Conservation (phyloP, 2,888 invertebrate genomes). For the Scaptomyza flava region DNA sequence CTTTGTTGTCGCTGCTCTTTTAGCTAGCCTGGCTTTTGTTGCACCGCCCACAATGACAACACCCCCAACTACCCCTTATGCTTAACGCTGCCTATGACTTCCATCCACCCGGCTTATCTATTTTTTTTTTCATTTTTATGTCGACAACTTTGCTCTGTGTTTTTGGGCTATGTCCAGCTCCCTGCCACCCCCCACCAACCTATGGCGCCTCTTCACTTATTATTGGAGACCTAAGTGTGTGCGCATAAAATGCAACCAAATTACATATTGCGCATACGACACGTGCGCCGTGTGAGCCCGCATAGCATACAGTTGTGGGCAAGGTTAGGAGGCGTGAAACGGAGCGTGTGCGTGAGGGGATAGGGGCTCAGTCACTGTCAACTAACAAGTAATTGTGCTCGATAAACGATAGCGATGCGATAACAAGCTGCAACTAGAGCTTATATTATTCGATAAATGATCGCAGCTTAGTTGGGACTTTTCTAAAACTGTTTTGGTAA, state of each 20-base stretch:
- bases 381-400: conserved; percentile 7
- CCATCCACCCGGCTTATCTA: neutral
- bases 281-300: conserved; percentile 38
- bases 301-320: neutral
- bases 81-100: neutral
- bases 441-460: neutral
- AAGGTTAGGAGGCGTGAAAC: neutral
- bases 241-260: conserved; percentile 54
- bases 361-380: neutral
- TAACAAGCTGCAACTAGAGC: too few relatives aligned
- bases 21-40: conserved; percentile 58
- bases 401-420: conserved; percentile 1
- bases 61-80: neutral
- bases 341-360: too few relatives aligned
- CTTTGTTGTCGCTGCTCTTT: conserved; percentile 60
- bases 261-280: conserved; percentile 65
- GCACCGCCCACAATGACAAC: conserved; percentile 29
- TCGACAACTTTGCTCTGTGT: conserved; percentile 20
- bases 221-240: conserved; percentile 54
- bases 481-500: too few relatives aligned
- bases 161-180: conserved; percentile 27
- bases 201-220: conserved; percentile 20
- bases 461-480: too few relatives aligned
- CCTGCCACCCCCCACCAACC: neutral
- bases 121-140: neutral